A percentile compares a stretch with the other conserved stretches of the same genome.
phyloP scores from a whole-genome alignment of 2,797 vertebrate genomes.

The Siniperca undulata region DNA sequence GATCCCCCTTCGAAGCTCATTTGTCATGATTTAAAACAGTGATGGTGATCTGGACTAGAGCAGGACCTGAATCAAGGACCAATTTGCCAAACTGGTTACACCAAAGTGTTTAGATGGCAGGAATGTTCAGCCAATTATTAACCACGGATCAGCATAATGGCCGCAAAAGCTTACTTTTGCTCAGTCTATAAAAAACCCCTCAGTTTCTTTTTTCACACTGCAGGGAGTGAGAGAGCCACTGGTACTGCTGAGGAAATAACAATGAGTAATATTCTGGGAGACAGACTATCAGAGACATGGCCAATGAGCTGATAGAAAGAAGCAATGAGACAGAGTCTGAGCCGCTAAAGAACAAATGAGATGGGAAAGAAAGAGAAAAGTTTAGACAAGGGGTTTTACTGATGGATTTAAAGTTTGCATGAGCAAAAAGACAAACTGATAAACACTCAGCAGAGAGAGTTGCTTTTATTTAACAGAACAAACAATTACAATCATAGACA shows the following conservation, averaged over 20 bases:
- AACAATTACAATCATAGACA: constrained; percentile 1
- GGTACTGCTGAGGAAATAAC: constrained; percentile 33
- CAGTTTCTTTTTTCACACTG: neutral
- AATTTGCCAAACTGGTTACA: constrained; percentile 44
- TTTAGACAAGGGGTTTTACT: constrained; percentile 48
- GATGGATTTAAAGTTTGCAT: constrained; percentile 47
- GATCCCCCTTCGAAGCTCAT: constrained; percentile 48
- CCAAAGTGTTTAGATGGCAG: constrained; percentile 26
- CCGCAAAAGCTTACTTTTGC: neutral
- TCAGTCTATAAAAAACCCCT: constrained; percentile 4
- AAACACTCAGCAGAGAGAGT: constrained; percentile 27
- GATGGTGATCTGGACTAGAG: constrained; percentile 39
- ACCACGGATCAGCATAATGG: constrained; percentile 5
- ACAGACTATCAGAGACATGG: constrained; percentile 53
- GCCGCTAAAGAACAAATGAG: constrained; percentile 54
- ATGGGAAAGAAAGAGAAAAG: constrained; percentile 49
- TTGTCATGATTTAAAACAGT: constrained; percentile 71
- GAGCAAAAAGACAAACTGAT: constrained; percentile 42
- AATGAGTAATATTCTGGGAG: constrained; percentile 61
- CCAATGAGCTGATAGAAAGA: constrained; percentile 59
- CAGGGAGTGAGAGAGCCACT: constrained; percentile 19
- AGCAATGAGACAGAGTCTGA: constrained; percentile 52
- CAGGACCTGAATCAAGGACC: constrained; percentile 18
- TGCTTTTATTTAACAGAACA: neutral
- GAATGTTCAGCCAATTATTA: constrained; percentile 3